Base-by-base conservation (phyloP, 2,888 invertebrate species). In the Hypsopygia costalis region DNA sequence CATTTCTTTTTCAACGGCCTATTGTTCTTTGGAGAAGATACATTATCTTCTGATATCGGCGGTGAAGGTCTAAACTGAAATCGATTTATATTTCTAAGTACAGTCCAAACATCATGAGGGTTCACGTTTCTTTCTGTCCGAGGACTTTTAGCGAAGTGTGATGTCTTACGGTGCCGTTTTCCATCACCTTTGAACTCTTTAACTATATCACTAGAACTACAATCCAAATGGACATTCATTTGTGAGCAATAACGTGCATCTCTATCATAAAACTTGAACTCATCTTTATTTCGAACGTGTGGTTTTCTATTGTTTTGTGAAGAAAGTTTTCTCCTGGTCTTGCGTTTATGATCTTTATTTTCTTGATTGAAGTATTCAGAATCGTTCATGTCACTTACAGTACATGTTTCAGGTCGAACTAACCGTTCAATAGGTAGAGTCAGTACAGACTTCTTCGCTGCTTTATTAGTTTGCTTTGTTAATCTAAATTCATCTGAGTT, bases 341-440 rank as follows among this genome's bases (percentile, higher is more conserved):
- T 72, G n/a, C 46, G 41, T 44, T 55, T 66, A n/a, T 49, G 52
- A 25, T 51, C 50, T 34, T 58, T 55, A 35, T 62, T 57, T 11
- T 55, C 59, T 28, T 55, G 55, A 6, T 65, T 67, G 11, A 50
- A 67, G 52, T 76, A 81, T 56, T 85, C 85, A 3, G 75, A 74
- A 36, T 86, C 85, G 40, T 81, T 86, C 55, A 81, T 72, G 44
- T 86, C 85, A 47, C 86, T 86, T 1, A 78, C 82, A 8, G 83
- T 83, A 43, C 77, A 79, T 11, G 48, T 46, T 55, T 77, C 73
- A 10, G 72, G 73, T 9, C 55, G 40, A 20, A 56, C 65, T 11
- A 60, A 51, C 6, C 62, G 69, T 30, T 70, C 56, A 53, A 78
- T 83, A 0, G 83, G 80, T 32, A 82, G 62, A 1, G 82, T 82